A percentile compares a stretch with the other conserved stretches of the same genome.
Evolutionary conservation across 30 jellyfish, hydroid and myxozoan species (phyloP).

Genomic region (Cassiopea andromeda): DNA sequence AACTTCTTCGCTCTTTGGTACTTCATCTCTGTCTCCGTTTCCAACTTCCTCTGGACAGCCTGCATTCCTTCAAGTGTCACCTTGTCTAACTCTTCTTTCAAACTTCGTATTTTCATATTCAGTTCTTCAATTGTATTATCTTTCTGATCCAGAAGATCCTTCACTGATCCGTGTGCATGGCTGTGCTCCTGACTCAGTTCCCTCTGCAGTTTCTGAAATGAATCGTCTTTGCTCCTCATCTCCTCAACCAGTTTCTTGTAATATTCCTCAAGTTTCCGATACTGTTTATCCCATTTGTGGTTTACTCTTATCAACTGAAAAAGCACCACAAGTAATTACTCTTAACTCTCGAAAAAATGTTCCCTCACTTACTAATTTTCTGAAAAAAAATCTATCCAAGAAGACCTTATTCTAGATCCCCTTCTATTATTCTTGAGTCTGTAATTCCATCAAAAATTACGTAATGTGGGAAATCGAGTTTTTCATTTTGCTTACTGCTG

Average conservation of each 20-base stretch:
- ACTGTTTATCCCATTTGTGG: conserved; percentile 76
- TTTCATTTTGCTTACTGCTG: too few species aligned
- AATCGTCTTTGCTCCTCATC: conserved; percentile 24
- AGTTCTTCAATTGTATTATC: conserved; percentile 44
- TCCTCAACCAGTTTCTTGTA: not conserved
- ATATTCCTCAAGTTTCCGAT: conserved; percentile 39
- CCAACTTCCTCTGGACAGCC: not conserved
- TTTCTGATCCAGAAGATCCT: conserved; percentile 40
- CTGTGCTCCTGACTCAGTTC: conserved; percentile 57
- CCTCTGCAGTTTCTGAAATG: conserved; percentile 45
- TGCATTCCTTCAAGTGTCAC: conserved; percentile 21
- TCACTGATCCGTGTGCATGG: conserved; percentile 10
- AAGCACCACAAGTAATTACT: too few species aligned
- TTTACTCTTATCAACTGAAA: conserved; percentile 58
- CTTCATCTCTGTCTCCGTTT: conserved; percentile 38
- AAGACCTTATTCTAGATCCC: too few species aligned
- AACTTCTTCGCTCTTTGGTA: conserved; percentile 53
- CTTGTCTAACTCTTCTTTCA: conserved; percentile 52
- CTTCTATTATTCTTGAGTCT: too few species aligned
- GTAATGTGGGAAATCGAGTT: too few species aligned
- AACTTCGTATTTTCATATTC: conserved; percentile 16
- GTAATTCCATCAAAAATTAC: too few species aligned
- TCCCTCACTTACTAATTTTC: too few species aligned
- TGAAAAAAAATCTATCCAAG: too few species aligned
- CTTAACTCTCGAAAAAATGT: too few species aligned